Evolutionary conservation across 2,888 invertebrate species (phyloP), one percentile per base, ranked within the genome.

Genomic region (Alitta virens): DNA sequence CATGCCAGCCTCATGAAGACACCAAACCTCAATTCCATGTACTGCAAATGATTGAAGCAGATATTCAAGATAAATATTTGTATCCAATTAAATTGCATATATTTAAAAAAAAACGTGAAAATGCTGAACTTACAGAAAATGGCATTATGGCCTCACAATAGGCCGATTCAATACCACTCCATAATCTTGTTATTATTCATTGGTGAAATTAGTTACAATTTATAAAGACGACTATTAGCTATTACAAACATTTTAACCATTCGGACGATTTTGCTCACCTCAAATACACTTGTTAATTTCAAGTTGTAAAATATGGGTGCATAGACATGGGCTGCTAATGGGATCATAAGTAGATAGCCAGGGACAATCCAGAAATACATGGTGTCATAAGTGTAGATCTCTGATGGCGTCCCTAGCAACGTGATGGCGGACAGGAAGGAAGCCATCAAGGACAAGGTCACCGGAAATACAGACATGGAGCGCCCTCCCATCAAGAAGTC

Each of bases 1-100:
- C 93, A 94, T 23, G 88, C 82, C 67, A 91, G 82, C 72, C 95
- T 85, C 26, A 92, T 87, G 3, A 84, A 83, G 26, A 62, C 69
- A 1, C 93, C 92, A 79, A 96, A 97, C 68, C 97, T 85, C 72
- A 87, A 84, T 79, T 95, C 93, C 75, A 97, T 85, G 80, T 97
- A 97, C 89, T 91, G 82, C 68, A 85, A 85, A 71, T 66, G n/a
- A n/a, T n/a, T n/a, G n/a, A n/a, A n/a, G n/a, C n/a, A n/a, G n/a
- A n/a, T n/a, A n/a, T n/a, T n/a, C n/a, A n/a, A n/a, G n/a, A n/a
- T n/a, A n/a, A n/a, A n/a, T n/a, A n/a, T n/a, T n/a, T n/a, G n/a
- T n/a, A n/a, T n/a, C n/a, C n/a, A n/a, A n/a, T n/a, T n/a, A n/a
- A n/a, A n/a, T n/a, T n/a, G n/a, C n/a, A n/a, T n/a, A n/a, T n/a